Conservation (phyloP, 2,113 vertebrate genomes). For the Edolisoma coerulescens region DNA sequence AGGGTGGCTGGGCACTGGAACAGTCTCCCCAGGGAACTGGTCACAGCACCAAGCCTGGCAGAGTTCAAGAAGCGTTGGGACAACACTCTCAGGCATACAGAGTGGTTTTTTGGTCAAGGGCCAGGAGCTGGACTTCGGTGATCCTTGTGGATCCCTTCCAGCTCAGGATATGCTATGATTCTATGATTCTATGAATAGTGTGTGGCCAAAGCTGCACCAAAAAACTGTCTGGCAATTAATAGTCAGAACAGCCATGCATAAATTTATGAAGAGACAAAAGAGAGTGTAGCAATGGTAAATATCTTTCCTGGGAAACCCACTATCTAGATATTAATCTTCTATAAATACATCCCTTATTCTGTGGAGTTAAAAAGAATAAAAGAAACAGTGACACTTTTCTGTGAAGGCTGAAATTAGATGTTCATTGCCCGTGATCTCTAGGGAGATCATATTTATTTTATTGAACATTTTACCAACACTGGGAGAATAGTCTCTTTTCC, state of each 20-base stretch:
- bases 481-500: slow-evolving; percentile 4
- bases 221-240: background rate
- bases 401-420: background rate
- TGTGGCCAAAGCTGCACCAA: background rate
- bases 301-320: background rate
- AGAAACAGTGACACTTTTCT: background rate
- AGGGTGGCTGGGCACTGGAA: background rate
- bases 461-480: background rate
- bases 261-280: background rate
- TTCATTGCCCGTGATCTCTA: background rate
- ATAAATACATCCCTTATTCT: background rate
- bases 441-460: slow-evolving; percentile 31
- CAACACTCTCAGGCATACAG: background rate
- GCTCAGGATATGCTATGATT: background rate
- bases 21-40: background rate
- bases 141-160: background rate
- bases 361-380: background rate
- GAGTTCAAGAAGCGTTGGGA: background rate
- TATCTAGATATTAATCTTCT: background rate
- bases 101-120: background rate
- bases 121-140: background rate
- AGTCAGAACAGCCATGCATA: background rate
- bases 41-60: background rate
- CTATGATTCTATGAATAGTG: background rate
- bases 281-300: background rate